Base-by-base conservation (phyloP, 92 coral and sea anemone species). In the Porites lobata region DNA sequence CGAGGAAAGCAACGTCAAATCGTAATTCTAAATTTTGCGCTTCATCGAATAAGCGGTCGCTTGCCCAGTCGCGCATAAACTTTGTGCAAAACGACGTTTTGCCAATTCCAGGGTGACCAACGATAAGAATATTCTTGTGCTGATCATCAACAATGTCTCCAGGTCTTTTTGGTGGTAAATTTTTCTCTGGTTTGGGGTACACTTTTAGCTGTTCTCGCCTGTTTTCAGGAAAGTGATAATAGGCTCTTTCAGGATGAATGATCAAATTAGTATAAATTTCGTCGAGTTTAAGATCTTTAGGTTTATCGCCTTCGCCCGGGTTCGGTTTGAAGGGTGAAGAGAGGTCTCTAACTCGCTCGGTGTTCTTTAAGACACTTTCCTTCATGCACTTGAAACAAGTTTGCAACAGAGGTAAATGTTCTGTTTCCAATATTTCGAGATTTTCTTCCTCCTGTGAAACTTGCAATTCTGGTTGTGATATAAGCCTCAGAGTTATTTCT, bases 21-120 rank as follows among this genome's bases (percentile, higher is more conserved):
- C 38, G 15, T 12, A 66, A 51, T 71, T 72, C 75, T 8, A 56
- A 15, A 29, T 76, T 75, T 66, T 69, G 24, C 7, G 59, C 18
- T 20, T 3, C 54, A 65, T 67, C 62, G 11, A 80, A 51, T 3
- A n/a, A 32, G 13, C 51, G 14, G 1, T 64, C 80, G 50, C 5
- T 21, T 32, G 86, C 85, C 94, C 94, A 91, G 43, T 87, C 66
- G 8, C 88, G 81, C 14, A 91, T 54, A 15, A 88, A 20, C 59
- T 88, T 91, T 0, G 73, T 78, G 24, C 76, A 76, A 15, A 81
- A 52, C 58, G 57, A 19, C 24, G 82, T 85, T 65, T 90, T 90
- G 18, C 93, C 93, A 19, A 79, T 90, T 9, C 94, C 89, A 22
- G 94, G 81, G 6, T 89, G 85, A 32, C 43, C 43, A 32, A 32